Evolutionary conservation across 2,797 vertebrate species (phyloP).

Genomic region (Falco biarmicus): DNA sequence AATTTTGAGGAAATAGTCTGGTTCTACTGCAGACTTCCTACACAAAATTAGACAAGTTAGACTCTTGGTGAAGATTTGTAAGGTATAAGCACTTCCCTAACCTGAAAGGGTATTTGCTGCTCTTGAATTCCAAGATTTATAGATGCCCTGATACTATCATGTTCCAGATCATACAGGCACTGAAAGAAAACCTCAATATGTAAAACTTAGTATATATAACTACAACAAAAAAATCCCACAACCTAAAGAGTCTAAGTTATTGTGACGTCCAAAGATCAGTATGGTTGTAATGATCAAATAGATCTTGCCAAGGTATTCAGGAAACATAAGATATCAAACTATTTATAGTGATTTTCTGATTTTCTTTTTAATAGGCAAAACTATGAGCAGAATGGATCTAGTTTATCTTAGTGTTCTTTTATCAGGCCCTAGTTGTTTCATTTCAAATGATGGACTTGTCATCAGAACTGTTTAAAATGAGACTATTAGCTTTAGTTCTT

Average conservation of each 20-base stretch:
- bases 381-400: background rate
- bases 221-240: background rate
- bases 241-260: background rate
- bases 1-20: background rate
- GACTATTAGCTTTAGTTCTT: background rate
- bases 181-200: background rate
- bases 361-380: background rate
- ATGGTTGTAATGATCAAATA: background rate
- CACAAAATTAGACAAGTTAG: background rate
- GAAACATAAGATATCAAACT: background rate
- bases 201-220: background rate
- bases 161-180: background rate
- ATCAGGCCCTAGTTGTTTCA: background rate
- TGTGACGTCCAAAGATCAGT: background rate
- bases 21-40: background rate
- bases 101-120: background rate
- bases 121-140: background rate
- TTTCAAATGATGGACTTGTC: background rate
- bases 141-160: background rate
- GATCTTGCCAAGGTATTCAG: background rate
- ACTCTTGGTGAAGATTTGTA: background rate
- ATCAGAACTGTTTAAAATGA: background rate
- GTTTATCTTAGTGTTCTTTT: background rate
- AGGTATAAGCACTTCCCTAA: background rate
- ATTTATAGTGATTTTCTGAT: background rate